Conservation (phyloP, 64 coral and sea anemone genomes). For the Acropora tenuis region DNA sequence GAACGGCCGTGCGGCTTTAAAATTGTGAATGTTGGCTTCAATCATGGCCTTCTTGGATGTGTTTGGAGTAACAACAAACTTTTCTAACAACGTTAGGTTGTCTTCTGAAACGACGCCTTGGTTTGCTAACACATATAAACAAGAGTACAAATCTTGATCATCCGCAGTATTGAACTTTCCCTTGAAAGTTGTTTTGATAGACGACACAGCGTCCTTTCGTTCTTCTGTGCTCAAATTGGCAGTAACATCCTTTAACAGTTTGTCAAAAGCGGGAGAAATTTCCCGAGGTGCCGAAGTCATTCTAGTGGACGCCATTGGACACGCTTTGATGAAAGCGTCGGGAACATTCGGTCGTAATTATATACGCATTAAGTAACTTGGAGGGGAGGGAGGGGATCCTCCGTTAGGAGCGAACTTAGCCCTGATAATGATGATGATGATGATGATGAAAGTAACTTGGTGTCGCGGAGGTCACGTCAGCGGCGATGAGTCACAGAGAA, state of each 20-base stretch:
- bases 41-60: conserved; percentile 14
- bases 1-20: not conserved
- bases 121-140: conserved; percentile 1
- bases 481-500: too few species aligned
- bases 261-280: conserved; percentile 13
- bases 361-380: too few species aligned
- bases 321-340: not conserved
- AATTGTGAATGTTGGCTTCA: not conserved
- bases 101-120: conserved; percentile 16
- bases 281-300: not conserved
- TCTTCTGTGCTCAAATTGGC: not conserved
- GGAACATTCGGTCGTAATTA: not conserved
- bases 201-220: not conserved
- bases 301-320: conserved; percentile 1
- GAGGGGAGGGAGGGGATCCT: too few species aligned
- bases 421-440: too few species aligned
- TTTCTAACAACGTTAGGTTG: conserved; percentile 23
- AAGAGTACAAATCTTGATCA: conserved; percentile 30
- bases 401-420: too few species aligned
- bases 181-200: not conserved
- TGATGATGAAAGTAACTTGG: too few species aligned
- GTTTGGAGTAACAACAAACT: not conserved
- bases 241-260: not conserved
- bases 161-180: not conserved
- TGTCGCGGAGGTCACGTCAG: too few species aligned